A percentile compares a stretch with the other conserved stretches of the same genome.
Conservation (phyloP, 2,113 vertebrate genomes). For the Paramormyrops kingsleyae region DNA sequence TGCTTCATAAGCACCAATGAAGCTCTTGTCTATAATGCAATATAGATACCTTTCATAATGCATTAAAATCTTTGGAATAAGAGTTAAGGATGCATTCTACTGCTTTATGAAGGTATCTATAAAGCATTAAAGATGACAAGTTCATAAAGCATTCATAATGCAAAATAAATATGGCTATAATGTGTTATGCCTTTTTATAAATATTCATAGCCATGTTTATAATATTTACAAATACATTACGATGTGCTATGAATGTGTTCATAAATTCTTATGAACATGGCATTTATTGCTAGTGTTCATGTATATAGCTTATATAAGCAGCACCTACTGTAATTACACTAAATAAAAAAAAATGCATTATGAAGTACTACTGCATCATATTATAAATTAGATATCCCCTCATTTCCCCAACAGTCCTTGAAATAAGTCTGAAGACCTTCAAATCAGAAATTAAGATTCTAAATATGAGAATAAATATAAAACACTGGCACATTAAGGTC, state of each 20-base stretch:
- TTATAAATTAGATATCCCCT: not conserved
- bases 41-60: not conserved
- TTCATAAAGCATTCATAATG: not conserved
- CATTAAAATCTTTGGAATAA: not conserved
- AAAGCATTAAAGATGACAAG: not conserved
- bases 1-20: too few species aligned
- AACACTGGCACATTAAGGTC: not conserved
- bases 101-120: not conserved
- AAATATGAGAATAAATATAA: not conserved
- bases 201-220: not conserved
- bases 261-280: not conserved
- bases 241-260: not conserved
- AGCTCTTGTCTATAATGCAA: not conserved
- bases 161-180: not conserved
- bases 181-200: not conserved
- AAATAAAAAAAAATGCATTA: not conserved
- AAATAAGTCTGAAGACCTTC: not conserved
- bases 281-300: not conserved
- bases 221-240: not conserved
- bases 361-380: not conserved
- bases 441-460: not conserved
- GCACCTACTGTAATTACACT: not conserved
- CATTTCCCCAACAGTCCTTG: not conserved
- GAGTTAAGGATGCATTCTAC: not conserved
- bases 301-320: not conserved